These are phyloP conservation scores for Eptatretus burgeri DNA, from an alignment of 2,113 vertebrate species.

Conservation along the genomic window DNA sequence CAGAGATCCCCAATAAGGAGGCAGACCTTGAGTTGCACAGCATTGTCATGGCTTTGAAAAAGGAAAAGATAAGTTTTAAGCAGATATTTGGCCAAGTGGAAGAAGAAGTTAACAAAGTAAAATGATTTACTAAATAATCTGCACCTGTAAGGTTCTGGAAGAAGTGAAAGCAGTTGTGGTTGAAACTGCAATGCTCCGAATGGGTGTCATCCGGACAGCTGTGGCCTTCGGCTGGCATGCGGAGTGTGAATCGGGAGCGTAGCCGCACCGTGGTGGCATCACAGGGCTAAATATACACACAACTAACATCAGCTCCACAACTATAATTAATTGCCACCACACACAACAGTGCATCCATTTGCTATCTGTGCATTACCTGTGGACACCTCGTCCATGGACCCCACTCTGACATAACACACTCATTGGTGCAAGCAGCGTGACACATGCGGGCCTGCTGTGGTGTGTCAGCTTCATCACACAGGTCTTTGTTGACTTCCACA, in stretches of 20 bases:
- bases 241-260: constrained; percentile 38
- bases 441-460: constrained; percentile 33
- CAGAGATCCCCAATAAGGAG: too few species aligned
- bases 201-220: constrained; percentile 39
- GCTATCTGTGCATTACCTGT: constrained; percentile 21
- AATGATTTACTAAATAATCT: too few species aligned
- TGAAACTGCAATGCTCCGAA: constrained; percentile 38
- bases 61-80: too few species aligned
- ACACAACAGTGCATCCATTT: not conserved
- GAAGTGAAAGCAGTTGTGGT: constrained; percentile 64
- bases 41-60: too few species aligned
- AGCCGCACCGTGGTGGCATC: constrained; percentile 25
- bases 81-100: too few species aligned
- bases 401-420: constrained; percentile 59
- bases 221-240: constrained; percentile 20
- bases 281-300: constrained; percentile 25
- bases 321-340: not conserved
- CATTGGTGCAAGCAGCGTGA: constrained; percentile 35
- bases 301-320: not conserved
- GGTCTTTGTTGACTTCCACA: constrained; percentile 19
- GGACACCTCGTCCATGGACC: constrained; percentile 51
- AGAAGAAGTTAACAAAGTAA: too few species aligned
- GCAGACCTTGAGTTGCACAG: too few species aligned
- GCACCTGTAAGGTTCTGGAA: constrained; percentile 22
- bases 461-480: constrained; percentile 34